phyloP scores from a whole-genome alignment of 1,140 invertebrate species.

The Geopemphigus sp. region DNA sequence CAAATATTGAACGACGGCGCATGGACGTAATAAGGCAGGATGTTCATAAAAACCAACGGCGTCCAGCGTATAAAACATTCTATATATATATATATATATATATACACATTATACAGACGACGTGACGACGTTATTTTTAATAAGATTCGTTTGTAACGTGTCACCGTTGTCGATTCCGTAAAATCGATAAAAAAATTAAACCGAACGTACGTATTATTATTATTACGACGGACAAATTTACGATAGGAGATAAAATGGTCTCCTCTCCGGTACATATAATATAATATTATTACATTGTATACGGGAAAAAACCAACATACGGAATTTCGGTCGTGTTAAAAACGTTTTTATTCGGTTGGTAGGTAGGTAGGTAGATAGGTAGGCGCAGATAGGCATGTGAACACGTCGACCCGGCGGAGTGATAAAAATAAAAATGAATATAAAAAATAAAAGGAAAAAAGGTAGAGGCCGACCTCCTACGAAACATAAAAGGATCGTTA shows the following conservation, averaged over 20 bases:
- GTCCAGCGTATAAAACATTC: background rate
- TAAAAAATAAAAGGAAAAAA: background rate
- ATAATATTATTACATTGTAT: background rate
- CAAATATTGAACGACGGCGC: background rate
- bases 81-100: too few relatives aligned
- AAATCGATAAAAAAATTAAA: slow-evolving; percentile 2
- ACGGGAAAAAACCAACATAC: background rate
- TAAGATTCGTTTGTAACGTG: background rate
- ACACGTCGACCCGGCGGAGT: background rate
- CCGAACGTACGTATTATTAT: background rate
- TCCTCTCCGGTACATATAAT: background rate
- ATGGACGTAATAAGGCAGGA: background rate
- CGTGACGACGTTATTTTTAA: background rate
- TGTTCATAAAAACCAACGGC: too few relatives aligned
- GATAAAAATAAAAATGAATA: background rate
- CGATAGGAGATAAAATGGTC: background rate
- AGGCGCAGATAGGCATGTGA: background rate
- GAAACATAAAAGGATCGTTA: slow-evolving; percentile 34
- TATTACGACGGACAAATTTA: background rate
- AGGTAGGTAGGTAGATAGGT: background rate
- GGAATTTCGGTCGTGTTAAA: background rate
- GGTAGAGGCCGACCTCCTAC: background rate
- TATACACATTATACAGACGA: too few relatives aligned
- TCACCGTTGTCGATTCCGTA: background rate
- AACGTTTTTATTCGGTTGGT: background rate